A percentile compares a stretch with the other conserved stretches of the same genome.
phyloP scores from a whole-genome alignment of 2,797 vertebrate species.

The Margarornis squamiger region DNA sequence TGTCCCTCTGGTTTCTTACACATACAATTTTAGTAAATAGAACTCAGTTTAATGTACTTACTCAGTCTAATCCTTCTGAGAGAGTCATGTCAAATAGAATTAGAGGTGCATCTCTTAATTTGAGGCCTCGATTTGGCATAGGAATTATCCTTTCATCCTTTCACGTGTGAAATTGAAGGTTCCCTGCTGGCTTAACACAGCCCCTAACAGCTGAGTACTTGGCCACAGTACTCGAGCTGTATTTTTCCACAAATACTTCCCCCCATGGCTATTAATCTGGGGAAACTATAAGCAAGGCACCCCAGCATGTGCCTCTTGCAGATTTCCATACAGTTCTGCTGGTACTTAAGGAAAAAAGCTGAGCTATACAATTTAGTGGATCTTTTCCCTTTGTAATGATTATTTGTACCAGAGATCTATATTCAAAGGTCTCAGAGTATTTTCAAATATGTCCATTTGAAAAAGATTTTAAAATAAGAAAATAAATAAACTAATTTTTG shows the following conservation, averaged over 20 bases:
- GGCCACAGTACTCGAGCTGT: not conserved
- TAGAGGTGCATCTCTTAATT: not conserved
- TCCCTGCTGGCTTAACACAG: not conserved
- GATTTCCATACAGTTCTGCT: not conserved
- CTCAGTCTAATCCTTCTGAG: not conserved
- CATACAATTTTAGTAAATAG: not conserved
- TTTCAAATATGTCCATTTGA: not conserved
- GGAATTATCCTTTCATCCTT: conserved; percentile 9
- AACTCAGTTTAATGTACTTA: not conserved
- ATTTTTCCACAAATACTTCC: not conserved
- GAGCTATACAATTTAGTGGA: not conserved
- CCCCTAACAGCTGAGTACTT: not conserved
- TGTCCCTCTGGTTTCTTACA: not conserved
- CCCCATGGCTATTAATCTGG: not conserved
- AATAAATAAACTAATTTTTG: not conserved
- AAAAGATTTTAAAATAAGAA: not conserved
- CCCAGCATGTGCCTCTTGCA: not conserved
- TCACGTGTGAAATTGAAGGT: conserved; percentile 45
- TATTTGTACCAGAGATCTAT: not conserved
- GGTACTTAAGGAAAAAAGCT: not conserved
- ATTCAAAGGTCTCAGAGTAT: not conserved
- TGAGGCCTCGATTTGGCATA: not conserved
- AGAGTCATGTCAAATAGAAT: conserved; percentile 18
- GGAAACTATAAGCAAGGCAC: not conserved
- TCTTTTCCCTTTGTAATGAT: not conserved